A percentile compares a stretch with the other conserved stretches of the same genome.
Conservation (phyloP, 2,113 vertebrate species). For the Xenus cinereus region DNA sequence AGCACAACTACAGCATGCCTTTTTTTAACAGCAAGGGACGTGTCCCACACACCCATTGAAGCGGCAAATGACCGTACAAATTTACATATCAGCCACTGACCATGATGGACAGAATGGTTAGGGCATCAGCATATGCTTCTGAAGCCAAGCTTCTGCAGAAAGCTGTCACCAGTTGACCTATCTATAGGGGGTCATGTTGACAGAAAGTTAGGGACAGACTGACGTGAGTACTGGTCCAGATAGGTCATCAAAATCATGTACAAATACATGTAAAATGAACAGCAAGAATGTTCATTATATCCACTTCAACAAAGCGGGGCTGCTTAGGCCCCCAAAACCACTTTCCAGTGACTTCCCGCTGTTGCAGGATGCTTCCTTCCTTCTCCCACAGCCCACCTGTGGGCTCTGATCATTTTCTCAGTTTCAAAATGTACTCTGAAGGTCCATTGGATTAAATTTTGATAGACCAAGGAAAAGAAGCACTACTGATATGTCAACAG, state of each 20-base stretch:
- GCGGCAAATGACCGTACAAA: neutral
- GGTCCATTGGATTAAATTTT: neutral
- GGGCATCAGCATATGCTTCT: neutral
- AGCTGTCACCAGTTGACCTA: neutral
- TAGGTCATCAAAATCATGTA: neutral
- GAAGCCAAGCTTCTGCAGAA: neutral
- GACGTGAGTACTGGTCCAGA: neutral
- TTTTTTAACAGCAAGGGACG: neutral
- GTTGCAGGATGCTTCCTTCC: neutral
- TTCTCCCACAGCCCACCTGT: neutral
- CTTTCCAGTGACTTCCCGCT: neutral
- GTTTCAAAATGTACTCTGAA: neutral
- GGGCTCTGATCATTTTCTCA: neutral
- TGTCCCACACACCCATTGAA: neutral
- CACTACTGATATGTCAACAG: neutral
- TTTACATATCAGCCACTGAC: neutral
- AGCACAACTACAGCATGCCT: neutral
- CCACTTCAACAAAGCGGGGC: neutral
- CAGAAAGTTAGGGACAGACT: neutral
- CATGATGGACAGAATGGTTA: neutral
- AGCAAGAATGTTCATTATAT: neutral
- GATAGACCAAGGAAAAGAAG: neutral
- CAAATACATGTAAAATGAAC: neutral
- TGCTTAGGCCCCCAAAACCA: neutral
- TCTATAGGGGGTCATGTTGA: rapidly evolving